A percentile compares a stretch with the other conserved stretches of the same genome.
Conservation (phyloP, 2,797 vertebrate genomes). For the Alfaro cultratus region DNA sequence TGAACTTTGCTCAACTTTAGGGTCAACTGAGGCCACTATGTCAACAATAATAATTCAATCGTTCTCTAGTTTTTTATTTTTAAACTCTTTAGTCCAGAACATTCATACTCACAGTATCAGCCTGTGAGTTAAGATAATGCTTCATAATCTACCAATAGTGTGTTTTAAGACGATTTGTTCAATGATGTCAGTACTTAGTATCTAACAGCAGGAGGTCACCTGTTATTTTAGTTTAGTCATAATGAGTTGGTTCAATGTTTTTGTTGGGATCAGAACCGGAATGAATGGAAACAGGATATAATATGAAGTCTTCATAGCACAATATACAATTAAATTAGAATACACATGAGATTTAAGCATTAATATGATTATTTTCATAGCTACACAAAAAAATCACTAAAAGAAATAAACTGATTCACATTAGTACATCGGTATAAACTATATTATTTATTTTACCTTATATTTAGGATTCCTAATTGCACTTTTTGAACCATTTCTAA, state of each 20-base stretch:
- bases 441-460: too few relatives aligned
- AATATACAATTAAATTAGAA: not conserved
- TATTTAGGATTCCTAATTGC: too few relatives aligned
- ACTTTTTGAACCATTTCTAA: too few relatives aligned
- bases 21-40: not conserved
- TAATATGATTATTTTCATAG: not conserved
- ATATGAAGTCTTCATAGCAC: not conserved
- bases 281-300: not conserved
- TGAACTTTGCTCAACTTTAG: slow-evolving; percentile 21
- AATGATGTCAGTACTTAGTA: not conserved
- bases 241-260: not conserved
- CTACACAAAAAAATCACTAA: not conserved
- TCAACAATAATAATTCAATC: not conserved
- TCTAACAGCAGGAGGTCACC: not conserved
- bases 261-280: not conserved
- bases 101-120: not conserved
- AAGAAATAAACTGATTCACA: not conserved
- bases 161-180: not conserved
- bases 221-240: not conserved
- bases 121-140: not conserved
- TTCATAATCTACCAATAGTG: not conserved
- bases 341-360: not conserved
- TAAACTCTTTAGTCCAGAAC: not conserved
- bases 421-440: not conserved
- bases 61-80: not conserved